Evolutionary conservation across 1,140 invertebrate genomes (phyloP), one percentile per base, ranked within the genome.

Genomic region (Amphibalanus amphitrite): DNA sequence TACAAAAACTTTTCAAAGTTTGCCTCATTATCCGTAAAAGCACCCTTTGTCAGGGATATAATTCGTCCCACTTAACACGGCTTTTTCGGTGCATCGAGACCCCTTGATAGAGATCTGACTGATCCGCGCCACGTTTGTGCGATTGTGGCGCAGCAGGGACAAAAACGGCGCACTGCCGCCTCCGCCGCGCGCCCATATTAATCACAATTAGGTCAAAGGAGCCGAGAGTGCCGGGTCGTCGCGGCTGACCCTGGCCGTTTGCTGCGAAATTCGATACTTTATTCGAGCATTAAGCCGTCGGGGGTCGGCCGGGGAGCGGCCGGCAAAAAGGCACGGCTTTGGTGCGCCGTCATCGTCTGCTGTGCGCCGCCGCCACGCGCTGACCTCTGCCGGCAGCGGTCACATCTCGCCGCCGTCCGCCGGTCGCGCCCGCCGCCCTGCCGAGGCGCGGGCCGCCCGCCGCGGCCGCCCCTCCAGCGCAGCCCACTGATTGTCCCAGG

Each of bases 151-250:
- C 47, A 23, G 47, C 47, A 20, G 47, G 1, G 47, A 59, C 47
- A 59, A 59, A 59, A 59, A 59, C 47, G 47, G 47, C 47, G 47
- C 47, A 1, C 47, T 20, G 47, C 47, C 47, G 47, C 47, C 47
- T 8, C 47, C 13, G 10, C 47, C 47, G 10, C 47, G 13, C 47
- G 47, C 47, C 47, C 1, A 59, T 59, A 59, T 59, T 59, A 59
- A 59, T 59, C 47, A 59, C 47, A 59, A 59, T 59, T 23, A 59
- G 47, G 47, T 59, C 47, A 59, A 59, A 59, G 47, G 47, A 59
- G 47, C 47, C 47, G 47, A 59, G 47, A 59, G 47, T 59, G 47
- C 13, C 47, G 47, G 47, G 47, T 59, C 47, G 47, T 23, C 47
- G 47, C 13, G 1, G 47, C 6, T 59, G 47, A 59, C 47, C 47